Evolutionary conservation across 1,140 invertebrate genomes (phyloP).

Genomic region (Neomicropteryx cornuta): DNA sequence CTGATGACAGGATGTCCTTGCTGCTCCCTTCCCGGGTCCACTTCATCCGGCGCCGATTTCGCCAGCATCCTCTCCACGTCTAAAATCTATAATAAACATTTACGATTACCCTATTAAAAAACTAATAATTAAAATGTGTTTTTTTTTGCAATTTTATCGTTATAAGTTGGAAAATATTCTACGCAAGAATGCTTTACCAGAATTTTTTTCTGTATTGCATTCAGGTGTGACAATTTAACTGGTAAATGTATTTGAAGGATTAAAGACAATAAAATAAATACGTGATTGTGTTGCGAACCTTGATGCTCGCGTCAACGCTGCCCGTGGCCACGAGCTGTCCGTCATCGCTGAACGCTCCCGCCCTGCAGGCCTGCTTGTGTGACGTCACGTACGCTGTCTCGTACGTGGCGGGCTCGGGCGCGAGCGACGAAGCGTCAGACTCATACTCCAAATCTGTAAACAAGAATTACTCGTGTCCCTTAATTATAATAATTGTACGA

Average conservation of each 20-base stretch:
- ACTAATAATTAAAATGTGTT: too few species aligned
- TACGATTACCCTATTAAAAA: too few species aligned
- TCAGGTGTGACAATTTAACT: too few species aligned
- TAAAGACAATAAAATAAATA: too few species aligned
- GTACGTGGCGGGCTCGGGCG: conserved; percentile 89
- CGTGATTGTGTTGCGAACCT: too few species aligned
- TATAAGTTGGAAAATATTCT: too few species aligned
- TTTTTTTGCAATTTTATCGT: too few species aligned
- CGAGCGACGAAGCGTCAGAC: conserved; percentile 79
- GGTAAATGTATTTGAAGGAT: too few species aligned
- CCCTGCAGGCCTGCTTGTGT: conserved; percentile 92
- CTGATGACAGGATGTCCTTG: conserved; percentile 96
- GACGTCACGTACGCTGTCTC: conserved; percentile 98
- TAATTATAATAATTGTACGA: conserved; percentile 12
- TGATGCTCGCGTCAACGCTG: conserved; percentile 96
- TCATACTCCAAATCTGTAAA: conserved; percentile 86
- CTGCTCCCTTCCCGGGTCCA: conserved; percentile 65
- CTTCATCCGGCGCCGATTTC: conserved; percentile 79
- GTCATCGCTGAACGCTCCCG: conserved; percentile 89
- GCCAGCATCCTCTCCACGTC: conserved; percentile 97
- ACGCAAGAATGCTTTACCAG: too few species aligned
- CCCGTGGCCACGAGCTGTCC: conserved; percentile 96
- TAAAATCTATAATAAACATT: conserved; percentile 60
- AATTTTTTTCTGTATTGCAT: too few species aligned
- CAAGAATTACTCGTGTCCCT: too few species aligned